Percentiles rank a stretch among this genome's conserved stretches.
These are phyloP conservation scores for Cheilosia scutellata DNA, from an alignment of 2,888 invertebrate species.

Conservation along the genomic window DNA sequence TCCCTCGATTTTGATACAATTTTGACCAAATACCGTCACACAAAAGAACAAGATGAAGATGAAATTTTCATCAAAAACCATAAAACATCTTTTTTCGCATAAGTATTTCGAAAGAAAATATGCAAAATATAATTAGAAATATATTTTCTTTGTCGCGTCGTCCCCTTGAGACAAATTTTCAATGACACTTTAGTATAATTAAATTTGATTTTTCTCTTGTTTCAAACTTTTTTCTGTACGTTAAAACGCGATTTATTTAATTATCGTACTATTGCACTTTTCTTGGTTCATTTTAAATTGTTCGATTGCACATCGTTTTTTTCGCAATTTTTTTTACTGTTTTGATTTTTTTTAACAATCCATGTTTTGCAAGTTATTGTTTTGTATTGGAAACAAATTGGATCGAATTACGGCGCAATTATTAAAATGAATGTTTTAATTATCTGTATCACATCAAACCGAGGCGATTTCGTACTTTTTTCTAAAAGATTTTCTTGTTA, in stretches of 20 bases:
- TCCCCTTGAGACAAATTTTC: slow-evolving; percentile 47
- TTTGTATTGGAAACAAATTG: slow-evolving; percentile 12
- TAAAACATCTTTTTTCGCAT: slow-evolving; percentile 15
- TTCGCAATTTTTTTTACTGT: slow-evolving; percentile 46
- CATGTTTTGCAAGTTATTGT: slow-evolving; percentile 24
- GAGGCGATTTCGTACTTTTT: slow-evolving; percentile 43
- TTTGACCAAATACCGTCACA: slow-evolving; percentile 30
- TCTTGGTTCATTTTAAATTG: slow-evolving; percentile 50
- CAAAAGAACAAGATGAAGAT: slow-evolving; percentile 47
- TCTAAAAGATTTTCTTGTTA: slow-evolving; percentile 18
- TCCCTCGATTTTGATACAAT: slow-evolving; percentile 21
- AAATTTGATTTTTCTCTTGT: slow-evolving; percentile 57
- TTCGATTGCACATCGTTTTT: slow-evolving; percentile 56
- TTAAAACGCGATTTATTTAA: slow-evolving; percentile 47
- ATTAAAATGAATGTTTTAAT: slow-evolving; percentile 24
- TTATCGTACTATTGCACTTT: slow-evolving; percentile 64
- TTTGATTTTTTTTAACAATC: slow-evolving; percentile 27
- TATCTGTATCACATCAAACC: slow-evolving; percentile 35
- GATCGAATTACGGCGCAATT: slow-evolving; percentile 37
- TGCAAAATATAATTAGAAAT: slow-evolving; percentile 35
- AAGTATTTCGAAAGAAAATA: slow-evolving; percentile 8
- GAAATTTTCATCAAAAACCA: slow-evolving; percentile 43
- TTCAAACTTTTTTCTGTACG: slow-evolving; percentile 13
- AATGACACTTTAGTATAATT: slow-evolving; percentile 67
- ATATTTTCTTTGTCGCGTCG: slow-evolving; percentile 4